Evolutionary conservation across 2,797 vertebrate genomes (phyloP), one percentile per base, ranked within the genome.

Genomic region (Melanotaenia maccullochi): DNA sequence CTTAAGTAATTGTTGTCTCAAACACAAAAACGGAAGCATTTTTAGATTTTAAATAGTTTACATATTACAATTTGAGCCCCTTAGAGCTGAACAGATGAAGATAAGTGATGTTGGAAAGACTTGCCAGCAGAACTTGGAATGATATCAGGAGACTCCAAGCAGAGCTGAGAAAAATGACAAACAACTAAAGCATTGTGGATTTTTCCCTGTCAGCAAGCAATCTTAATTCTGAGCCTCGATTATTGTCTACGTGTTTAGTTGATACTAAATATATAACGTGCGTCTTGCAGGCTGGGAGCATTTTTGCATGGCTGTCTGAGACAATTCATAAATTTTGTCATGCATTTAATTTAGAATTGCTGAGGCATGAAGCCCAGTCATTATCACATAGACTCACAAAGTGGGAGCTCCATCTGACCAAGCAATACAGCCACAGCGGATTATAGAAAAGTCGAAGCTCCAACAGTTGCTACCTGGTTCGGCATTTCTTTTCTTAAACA

Each of bases 341-440:
- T 70, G 64, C 60, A 65, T 85, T 76, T 79, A 74, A 68, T 84
- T 79, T 76, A 56, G 67, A 83, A 71, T 28, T 76, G 79, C 74
- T 84, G 86, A 88, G 58, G 80, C 71, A 58, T 72, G 77, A 74
- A 70, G 68, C 66, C 73, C 60, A 52, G 68, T 60, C 67, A 79
- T 88, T 84, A 84, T 88, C 68, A 78, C 61, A 69, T 61, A 24
- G 13, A 80, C 57, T 73, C 69, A 78, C 65, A 72, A 79, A 84
- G 73, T 49, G 49, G 33, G 54, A 72, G 56, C 36, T 85, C 64
- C 55, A 81, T 78, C 78, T 78, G 81, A 84, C 76, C 64, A 67
- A 81, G 80, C 75, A 65, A 65, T 47, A 18, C 0, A 8, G 49
- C 58, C 62, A 57, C 32, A 60, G 71, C 69, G 75, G 82, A 83